These are phyloP conservation scores for Dicranocentrus wangi DNA, from an alignment of 2,888 invertebrate genomes.

Conservation along the genomic window DNA sequence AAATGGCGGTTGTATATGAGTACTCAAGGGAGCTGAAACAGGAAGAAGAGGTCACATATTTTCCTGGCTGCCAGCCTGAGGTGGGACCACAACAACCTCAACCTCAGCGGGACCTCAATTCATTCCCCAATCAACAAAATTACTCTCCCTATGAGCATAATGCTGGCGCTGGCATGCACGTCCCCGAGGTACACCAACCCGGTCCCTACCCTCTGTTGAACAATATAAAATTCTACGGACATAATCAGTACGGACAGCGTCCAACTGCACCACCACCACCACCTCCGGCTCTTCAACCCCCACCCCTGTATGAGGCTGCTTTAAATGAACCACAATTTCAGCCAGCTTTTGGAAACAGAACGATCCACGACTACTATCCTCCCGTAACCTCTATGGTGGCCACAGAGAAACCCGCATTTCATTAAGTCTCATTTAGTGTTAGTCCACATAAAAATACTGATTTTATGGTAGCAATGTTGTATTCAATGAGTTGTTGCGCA, in stretches of 20 bases:
- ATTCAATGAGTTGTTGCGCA: too few species aligned
- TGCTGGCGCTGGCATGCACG: neutral
- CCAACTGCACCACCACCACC: neutral
- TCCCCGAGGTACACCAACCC: neutral
- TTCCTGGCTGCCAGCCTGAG: constrained; percentile 19
- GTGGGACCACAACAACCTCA: neutral
- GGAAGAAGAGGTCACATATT: constrained; percentile 47
- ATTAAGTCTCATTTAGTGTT: neutral
- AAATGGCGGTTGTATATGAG: constrained; percentile 41
- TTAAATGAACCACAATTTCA: neutral
- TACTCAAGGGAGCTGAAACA: constrained; percentile 24
- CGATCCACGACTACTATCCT: neutral
- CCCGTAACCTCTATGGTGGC: neutral
- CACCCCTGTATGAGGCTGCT: neutral
- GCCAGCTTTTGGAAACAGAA: neutral
- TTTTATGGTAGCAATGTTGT: too few species aligned
- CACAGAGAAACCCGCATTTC: neutral
- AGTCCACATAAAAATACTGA: neutral
- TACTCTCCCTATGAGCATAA: neutral
- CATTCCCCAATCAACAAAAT: neutral
- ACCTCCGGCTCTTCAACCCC: neutral
- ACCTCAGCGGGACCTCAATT: neutral
- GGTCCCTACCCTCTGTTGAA: neutral
- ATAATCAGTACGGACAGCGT: constrained; percentile 12
- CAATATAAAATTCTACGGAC: neutral